These are phyloP conservation scores for Drosophila merina DNA, from an alignment of 2,888 invertebrate species.

Conservation along the genomic window DNA sequence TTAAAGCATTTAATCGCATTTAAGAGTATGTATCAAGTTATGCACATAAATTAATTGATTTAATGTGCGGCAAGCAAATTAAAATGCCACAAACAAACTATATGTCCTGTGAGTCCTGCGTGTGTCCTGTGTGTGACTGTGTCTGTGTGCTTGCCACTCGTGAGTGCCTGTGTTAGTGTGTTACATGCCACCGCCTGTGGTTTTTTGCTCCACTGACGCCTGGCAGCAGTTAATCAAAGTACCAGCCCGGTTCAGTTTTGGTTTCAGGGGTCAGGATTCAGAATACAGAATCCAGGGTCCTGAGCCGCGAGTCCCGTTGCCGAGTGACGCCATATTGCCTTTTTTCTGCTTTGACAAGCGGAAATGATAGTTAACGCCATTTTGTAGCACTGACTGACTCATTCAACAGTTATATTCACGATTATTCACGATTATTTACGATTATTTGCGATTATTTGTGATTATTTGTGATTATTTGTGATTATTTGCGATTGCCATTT, in stretches of 20 bases:
- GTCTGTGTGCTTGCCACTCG: background rate
- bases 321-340: slow-evolving; percentile 28
- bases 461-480: slow-evolving; percentile 29
- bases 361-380: slow-evolving; percentile 63
- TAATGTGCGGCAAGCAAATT: slow-evolving; percentile 52
- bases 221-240: slow-evolving; percentile 43
- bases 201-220: slow-evolving; percentile 24
- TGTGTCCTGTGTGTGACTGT: background rate
- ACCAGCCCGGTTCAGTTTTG: slow-evolving; percentile 16
- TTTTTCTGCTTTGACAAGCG: slow-evolving; percentile 45
- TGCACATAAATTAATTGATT: slow-evolving; percentile 67
- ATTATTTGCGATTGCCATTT: slow-evolving; percentile 17
- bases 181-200: slow-evolving; percentile 31
- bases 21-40: slow-evolving; percentile 46
- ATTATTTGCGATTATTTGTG: slow-evolving; percentile 30
- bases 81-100: slow-evolving; percentile 43
- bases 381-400: slow-evolving; percentile 32
- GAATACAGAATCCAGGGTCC: background rate
- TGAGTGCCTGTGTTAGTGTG: slow-evolving; percentile 3
- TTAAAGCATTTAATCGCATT: slow-evolving; percentile 52
- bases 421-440: slow-evolving; percentile 5
- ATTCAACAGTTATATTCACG: slow-evolving; percentile 28
- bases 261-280: background rate
- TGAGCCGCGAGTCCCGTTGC: background rate
- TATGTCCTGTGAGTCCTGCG: background rate